Conservation (phyloP, 2,888 invertebrate species). For the Macropis europaea region DNA sequence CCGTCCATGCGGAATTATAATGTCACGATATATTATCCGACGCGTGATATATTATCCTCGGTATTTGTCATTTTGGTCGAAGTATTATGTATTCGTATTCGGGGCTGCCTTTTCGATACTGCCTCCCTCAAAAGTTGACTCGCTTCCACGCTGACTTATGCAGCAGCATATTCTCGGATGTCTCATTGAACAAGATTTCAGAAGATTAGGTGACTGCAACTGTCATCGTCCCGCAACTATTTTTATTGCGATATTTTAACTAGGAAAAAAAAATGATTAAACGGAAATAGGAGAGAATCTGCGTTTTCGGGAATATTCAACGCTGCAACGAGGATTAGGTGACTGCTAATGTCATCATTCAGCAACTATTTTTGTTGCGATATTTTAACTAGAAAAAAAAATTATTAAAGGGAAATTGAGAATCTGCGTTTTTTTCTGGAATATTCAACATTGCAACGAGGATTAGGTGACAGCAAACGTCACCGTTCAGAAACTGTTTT, state of each 20-base stretch:
- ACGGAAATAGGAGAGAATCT: no score
- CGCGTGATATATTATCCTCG: constrained; percentile 18
- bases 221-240: background rate
- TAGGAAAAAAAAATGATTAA: no score
- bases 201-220: constrained; percentile 23
- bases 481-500: no score
- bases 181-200: constrained; percentile 17
- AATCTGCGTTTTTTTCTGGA: no score
- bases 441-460: no score
- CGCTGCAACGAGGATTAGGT: no score
- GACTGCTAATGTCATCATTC: constrained; percentile 5
- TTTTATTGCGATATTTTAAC: no score
- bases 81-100: constrained; percentile 44
- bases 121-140: constrained; percentile 40
- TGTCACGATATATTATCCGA: constrained; percentile 38
- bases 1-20: constrained; percentile 50
- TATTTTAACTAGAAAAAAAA: constrained; percentile 18
- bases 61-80: constrained; percentile 39
- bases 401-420: no score
- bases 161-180: constrained; percentile 12
- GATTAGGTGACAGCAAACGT: no score
- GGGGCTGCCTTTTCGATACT: constrained; percentile 10
- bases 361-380: background rate
- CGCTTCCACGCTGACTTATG: constrained; percentile 42
- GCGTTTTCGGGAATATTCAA: no score